Base-by-base conservation (phyloP, 2,113 vertebrate genomes). In the Alexandromys fortis region DNA sequence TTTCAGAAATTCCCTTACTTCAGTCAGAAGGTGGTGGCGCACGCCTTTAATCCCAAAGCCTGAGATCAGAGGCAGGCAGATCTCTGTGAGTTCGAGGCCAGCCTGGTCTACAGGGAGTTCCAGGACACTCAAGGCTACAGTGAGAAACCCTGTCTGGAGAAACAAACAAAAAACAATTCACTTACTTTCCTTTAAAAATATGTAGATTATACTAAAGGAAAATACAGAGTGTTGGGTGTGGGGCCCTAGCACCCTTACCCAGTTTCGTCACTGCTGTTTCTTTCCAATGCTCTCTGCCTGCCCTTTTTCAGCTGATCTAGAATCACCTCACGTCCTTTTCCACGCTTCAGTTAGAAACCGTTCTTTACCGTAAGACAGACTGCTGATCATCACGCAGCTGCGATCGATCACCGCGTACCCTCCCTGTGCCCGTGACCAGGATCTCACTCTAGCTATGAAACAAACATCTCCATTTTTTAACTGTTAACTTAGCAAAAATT, bases 401-500 rank as follows among this genome's bases (percentile, higher is more conserved):
- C 63, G 45, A 55, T n/a, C 47, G 61, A 55, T n/a, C 42, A 55
- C 28, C 67, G 28, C 78, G 19, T 91, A 86, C 4, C 45, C 38
- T 91, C 91, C 3, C 1, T 68, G 33, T n/a, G 22, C 24, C 61
- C 65, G 16, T 77, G 82, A 67, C 83, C 65, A 77, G 45, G 14
- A 21, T 63, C 97, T 79, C 90, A 70, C 38, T 92, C 35, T 75
- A 90, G 75, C 49, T 49, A 83, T 49, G 79, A 97, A 79, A 75
- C 38, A 87, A 95, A 70, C 17, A 35, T 55, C 70, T 94, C 38
- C 28, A 16, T 83, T 89, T 78, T 73, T 22, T 77, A 73, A 49
- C 86, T 67, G 47, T 79, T 58, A 75, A 92, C 65, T 33, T 24
- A 89, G 16, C 72, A 42, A 89, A 94, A 95, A 83, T 81, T 68